Percentiles rank a stretch among this genome's conserved stretches.
These are phyloP conservation scores for Poicephalus gulielmi DNA, from an alignment of 2,113 vertebrate genomes.

Conservation along the genomic window DNA sequence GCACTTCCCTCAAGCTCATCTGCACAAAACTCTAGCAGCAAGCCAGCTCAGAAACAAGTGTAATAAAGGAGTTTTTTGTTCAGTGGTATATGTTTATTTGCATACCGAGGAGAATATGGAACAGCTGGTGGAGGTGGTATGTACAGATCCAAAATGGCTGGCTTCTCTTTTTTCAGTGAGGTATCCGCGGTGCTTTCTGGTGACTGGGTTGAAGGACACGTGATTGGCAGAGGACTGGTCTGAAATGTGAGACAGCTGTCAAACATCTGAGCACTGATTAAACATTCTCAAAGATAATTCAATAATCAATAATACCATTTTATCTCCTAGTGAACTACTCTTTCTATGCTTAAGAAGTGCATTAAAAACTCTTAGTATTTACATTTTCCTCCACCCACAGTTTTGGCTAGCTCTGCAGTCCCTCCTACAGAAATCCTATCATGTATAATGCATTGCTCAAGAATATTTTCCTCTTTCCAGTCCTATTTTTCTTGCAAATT, in stretches of 20 bases:
- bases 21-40: neutral
- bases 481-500: slow-evolving; percentile 4
- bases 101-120: slow-evolving; percentile 87
- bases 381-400: neutral
- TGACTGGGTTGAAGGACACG: slow-evolving; percentile 58
- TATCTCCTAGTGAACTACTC: neutral
- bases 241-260: slow-evolving; percentile 50
- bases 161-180: slow-evolving; percentile 82
- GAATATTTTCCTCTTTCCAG: neutral
- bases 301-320: neutral
- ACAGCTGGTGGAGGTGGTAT: slow-evolving; percentile 88
- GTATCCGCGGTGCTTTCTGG: slow-evolving; percentile 75
- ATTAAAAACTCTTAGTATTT: neutral
- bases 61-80: neutral
- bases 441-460: neutral
- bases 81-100: neutral
- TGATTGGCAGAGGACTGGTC: slow-evolving; percentile 70
- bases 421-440: neutral
- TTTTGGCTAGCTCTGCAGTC: neutral
- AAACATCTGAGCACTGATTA: neutral
- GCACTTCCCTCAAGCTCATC: neutral
- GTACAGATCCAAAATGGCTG: slow-evolving; percentile 87
- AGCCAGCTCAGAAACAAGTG: neutral
- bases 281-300: neutral
- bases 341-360: neutral